Evolutionary conservation across 1,140 invertebrate species (phyloP), one percentile per base, ranked within the genome.

Genomic region (Hyphantria cunea): DNA sequence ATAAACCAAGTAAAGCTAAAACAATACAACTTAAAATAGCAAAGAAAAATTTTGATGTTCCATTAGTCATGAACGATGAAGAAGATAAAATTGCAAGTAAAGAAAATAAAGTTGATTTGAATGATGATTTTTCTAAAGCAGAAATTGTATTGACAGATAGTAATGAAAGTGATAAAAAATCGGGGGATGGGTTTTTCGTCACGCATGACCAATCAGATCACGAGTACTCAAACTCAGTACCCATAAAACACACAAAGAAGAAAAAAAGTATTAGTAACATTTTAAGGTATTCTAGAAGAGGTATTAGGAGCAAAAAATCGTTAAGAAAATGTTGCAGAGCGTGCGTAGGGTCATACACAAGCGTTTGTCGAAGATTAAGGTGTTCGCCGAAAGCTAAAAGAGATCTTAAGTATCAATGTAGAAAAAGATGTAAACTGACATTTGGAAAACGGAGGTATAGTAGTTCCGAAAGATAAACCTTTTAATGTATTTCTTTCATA

Each of bases 311-410:
- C 5, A 70, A 54, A 42, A 70, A 51, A 31, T 60, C 60, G 0
- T 11, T 12, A 9, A 66, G 60, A 37, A 13, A 13, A 34, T 70
- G 68, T 39, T 32, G 6, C 3, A 60, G 49, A 14, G 60, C 68
- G 2, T 70, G 68, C 32, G 49, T n/a, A 0, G 32, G 42, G 15
- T 48, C 68, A 14, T 42, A 54, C 13, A 64, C 55, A 33, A 59
- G 60, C n/a, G 50, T 70, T 32, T 70, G 68, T 33, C 8, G 13
- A 9, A 49, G 11, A 58, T 60, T 61, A n/a, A 49, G 32, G 42
- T 67, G 65, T n/a, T 53, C 37, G 2, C 45, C 48, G 7, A 12
- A 41, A 42, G 14, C 64, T 9, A 64, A 64, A 56, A 63, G 41
- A 12, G 42, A 15, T 0, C 41, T 53, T 14, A 56, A 47, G 31